Percentiles rank a stretch among this genome's conserved stretches.
Evolutionary conservation across 1,140 invertebrate genomes (phyloP).

Genomic region (Magallana gigas): DNA sequence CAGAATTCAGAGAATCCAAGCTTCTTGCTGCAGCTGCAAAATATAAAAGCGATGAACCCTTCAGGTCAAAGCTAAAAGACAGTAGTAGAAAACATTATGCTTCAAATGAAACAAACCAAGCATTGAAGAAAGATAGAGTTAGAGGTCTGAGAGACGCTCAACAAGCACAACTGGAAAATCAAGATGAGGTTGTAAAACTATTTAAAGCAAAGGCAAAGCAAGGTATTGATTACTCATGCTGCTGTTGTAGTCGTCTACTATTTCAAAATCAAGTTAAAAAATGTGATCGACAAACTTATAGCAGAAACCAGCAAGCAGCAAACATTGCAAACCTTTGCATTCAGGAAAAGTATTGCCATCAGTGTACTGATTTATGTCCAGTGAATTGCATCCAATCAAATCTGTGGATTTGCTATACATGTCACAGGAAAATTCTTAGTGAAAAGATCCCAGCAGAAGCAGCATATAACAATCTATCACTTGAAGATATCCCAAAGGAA

Average conservation of each 20-base stretch:
- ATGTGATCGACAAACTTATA: conserved; percentile 5
- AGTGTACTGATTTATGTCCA: background rate
- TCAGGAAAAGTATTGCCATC: conserved; percentile 17
- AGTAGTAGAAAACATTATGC: background rate
- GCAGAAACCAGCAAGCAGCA: background rate
- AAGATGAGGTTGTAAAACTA: background rate
- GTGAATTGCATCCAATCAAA: background rate
- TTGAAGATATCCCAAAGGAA: too few species aligned
- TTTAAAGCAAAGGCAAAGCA: background rate
- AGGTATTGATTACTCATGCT: background rate
- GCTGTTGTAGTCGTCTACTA: conserved; percentile 35
- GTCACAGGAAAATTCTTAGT: too few species aligned
- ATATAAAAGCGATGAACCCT: background rate
- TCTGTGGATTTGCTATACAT: too few species aligned
- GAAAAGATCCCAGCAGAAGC: too few species aligned
- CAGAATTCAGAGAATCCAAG: background rate
- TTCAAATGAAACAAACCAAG: background rate
- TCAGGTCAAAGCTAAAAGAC: background rate
- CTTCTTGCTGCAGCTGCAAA: background rate
- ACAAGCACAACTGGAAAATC: background rate
- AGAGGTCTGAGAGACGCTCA: background rate
- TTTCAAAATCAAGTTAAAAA: conserved; percentile 3
- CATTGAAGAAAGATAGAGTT: background rate
- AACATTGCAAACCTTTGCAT: conserved; percentile 11
- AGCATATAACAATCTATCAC: too few species aligned